Base-by-base conservation (phyloP, 2,888 invertebrate species). In the Tridacna gigas region DNA sequence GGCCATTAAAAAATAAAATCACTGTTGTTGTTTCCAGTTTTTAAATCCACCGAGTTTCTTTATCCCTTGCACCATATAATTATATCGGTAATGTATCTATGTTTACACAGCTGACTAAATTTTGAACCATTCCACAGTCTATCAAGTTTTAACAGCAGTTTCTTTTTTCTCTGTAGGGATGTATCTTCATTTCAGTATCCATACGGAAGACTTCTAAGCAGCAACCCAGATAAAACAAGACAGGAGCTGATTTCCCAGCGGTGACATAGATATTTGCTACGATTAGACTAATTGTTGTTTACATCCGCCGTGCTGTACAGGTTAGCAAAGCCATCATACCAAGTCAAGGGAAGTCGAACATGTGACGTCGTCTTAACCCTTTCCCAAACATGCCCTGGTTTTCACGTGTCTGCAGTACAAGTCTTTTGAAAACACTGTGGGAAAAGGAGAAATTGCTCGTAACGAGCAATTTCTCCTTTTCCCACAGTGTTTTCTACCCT, bases 261-360 rank as follows among this genome's bases (percentile, higher is more conserved):
- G 45, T 67, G 37, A 37, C 45, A 5, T 67, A 67, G 67, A n/a
- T 45, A n/a, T n/a, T n/a, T 45, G 18, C 45, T 67, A 56, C 45
- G 45, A 67, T 67, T 67, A 67, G 45, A 18, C 67, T 67, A 67
- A 67, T 67, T 37, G 37, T 67, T 67, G 67, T 67, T 67, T 67
- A 67, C 45, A 37, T n/a, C 45, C 2, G 67, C 20, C 20, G 45
- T 18, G 45, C 37, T 26, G 26, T n/a, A 67, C 67, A n/a, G 67
- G 45, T 67, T 67, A 67, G 18, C 37, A 45, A 45, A 20, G 67
- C 37, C 67, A n/a, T 37, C 45, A 45, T 56, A n/a, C 56, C 2
- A 56, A 56, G n/a, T n/a, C 20, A 56, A 56, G 56, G n/a, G n/a
- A 56, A 56, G 2, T 56, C 2, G 9, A 9, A 20, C 20, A n/a